Evolutionary conservation across 2,113 vertebrate species (phyloP), one percentile per base, ranked within the genome.

Genomic region (Sinocyclocheilus anophthalmus): DNA sequence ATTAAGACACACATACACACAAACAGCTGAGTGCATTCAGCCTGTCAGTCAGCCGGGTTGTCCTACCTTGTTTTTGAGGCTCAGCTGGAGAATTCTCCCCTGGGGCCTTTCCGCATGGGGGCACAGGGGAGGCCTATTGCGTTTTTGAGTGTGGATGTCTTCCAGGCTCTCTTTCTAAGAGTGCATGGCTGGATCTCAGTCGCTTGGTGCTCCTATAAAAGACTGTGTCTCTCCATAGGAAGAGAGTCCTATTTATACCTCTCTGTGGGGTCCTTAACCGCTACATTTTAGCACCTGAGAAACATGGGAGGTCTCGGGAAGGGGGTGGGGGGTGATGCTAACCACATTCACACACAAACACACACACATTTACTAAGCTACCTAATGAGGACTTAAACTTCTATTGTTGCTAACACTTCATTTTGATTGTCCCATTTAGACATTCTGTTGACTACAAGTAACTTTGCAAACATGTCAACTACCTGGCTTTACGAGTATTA

Each of bases 51-150:
- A 94, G 93, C 93, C 94, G 94, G 91, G 92, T 87, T 83, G 90
- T 90, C 95, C 92, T 94, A 96, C 95, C 95, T 95, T 96, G 94
- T 95, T 95, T 94, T 94, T 94, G 86, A 89, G 90, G 91, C 90
- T 94, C 94, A 94, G 94, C 94, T 96, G 94, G 93, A 84, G 8
- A 90, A 89, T 81, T 75, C 73, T 93, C 94, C 94, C 95, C 88
- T 83, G 93, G 92, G 94, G 91, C 85, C 65, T 86, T 94, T 93
- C 88, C 24, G 92, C 93, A 92, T 94, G 93, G 91, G 89, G 89
- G 93, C 93, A 92, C 94, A 93, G 85, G 91, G 93, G 85, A 91
- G 91, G 91, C 89, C 92, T 90, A 81, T 69, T 81, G 73, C 65
- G 72, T 86, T 82, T 88, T 72, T 88, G 76, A 65, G 63, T 82